Evolutionary conservation across 2,888 invertebrate genomes (phyloP).

Genomic region (Pterobdella sp.): DNA sequence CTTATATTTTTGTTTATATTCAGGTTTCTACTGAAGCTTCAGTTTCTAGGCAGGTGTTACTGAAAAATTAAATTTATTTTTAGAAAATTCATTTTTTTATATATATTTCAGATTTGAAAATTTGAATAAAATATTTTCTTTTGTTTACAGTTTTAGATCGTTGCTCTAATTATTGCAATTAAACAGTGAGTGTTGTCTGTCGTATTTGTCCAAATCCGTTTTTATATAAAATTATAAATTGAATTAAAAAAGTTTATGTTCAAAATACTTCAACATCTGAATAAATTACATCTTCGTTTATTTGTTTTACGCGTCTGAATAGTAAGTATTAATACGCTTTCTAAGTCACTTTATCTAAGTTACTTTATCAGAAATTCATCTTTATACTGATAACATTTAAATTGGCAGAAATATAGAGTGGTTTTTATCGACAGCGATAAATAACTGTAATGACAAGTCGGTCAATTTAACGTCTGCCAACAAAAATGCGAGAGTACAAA

Average conservation of each 20-base stretch:
- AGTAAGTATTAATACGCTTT: background rate
- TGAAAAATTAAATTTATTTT: too few species aligned
- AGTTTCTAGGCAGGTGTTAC: background rate
- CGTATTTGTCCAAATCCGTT: background rate
- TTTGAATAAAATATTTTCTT: too few species aligned
- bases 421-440: background rate
- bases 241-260: background rate
- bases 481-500: slow-evolving; percentile 77
- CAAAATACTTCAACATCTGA: background rate
- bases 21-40: background rate
- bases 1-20: background rate
- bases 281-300: background rate
- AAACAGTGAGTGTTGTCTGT: background rate
- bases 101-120: too few species aligned
- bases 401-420: background rate
- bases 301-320: background rate
- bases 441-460: background rate
- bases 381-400: background rate
- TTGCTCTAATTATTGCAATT: slow-evolving; percentile 7
- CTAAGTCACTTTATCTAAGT: background rate
- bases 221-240: background rate
- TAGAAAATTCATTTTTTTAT: too few species aligned
- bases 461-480: background rate
- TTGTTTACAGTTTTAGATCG: slow-evolving; percentile 2
- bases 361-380: slow-evolving; percentile 2